A percentile compares a stretch with the other conserved stretches of the same genome.
Evolutionary conservation across 2,113 vertebrate genomes (phyloP).

Genomic region (Corynorhinus townsendii): DNA sequence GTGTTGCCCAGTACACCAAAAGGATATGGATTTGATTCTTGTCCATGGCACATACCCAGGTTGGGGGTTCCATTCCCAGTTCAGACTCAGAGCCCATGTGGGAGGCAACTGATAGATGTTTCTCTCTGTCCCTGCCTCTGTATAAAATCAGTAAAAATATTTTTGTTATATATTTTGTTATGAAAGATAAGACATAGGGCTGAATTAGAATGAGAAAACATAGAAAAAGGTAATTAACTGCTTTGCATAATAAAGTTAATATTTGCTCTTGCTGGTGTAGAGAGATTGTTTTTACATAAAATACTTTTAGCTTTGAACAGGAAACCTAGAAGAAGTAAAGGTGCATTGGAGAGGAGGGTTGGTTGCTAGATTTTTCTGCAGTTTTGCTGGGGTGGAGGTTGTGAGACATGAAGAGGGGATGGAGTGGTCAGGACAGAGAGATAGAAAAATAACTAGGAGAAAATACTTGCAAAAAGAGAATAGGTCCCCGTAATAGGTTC

Average conservation of each 20-base stretch:
- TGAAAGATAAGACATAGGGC: background rate
- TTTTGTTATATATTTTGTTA: background rate
- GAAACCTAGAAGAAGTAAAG: background rate
- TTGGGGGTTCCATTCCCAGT: no score
- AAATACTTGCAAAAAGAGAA: background rate
- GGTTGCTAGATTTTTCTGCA: background rate
- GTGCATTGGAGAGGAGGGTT: background rate
- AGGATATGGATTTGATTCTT: no score
- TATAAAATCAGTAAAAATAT: no score
- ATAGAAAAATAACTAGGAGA: background rate
- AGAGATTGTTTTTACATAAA: slow-evolving; percentile 27
- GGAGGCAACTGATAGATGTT: no score
- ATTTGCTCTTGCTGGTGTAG: background rate
- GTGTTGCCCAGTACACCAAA: no score
- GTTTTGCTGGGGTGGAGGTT: background rate
- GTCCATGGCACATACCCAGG: no score
- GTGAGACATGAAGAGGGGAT: background rate
- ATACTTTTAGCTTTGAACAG: background rate
- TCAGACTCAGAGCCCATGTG: no score
- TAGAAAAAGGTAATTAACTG: background rate
- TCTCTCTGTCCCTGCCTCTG: no score
- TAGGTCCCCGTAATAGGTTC: background rate
- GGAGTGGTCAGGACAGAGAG: rapidly evolving
- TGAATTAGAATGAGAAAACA: background rate
- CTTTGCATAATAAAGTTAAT: background rate